Percentiles rank a stretch among this genome's conserved stretches.
These are phyloP conservation scores for Oryctes rhinoceros DNA, from an alignment of 1,140 invertebrate species.

Conservation along the genomic window DNA sequence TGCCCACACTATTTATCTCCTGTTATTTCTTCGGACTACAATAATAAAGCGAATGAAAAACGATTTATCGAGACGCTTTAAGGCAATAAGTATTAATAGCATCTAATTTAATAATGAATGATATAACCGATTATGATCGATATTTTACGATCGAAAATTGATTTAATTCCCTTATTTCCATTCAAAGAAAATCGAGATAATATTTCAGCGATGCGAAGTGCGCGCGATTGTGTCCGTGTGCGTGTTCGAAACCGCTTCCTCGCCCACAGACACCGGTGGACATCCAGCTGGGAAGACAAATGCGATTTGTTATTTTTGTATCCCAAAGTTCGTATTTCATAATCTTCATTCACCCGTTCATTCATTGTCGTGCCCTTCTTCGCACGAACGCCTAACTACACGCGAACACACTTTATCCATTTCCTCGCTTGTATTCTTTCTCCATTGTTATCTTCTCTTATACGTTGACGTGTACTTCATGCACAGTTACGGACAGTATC, in stretches of 20 bases:
- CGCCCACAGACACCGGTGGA: slow-evolving; percentile 35
- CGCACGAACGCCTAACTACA: slow-evolving; percentile 38
- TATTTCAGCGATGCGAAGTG: slow-evolving; percentile 30
- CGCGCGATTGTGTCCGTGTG: slow-evolving; percentile 25
- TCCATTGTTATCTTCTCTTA: slow-evolving; percentile 25
- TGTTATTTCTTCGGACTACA: neutral
- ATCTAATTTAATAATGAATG: slow-evolving; percentile 13
- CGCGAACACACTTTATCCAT: slow-evolving; percentile 37
- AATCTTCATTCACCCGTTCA: slow-evolving; percentile 38
- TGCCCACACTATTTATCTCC: neutral
- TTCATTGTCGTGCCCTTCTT: slow-evolving; percentile 38
- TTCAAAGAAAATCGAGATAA: slow-evolving; percentile 16
- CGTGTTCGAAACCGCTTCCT: slow-evolving; percentile 34
- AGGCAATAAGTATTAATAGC: slow-evolving; percentile 4
- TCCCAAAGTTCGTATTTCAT: slow-evolving; percentile 41
- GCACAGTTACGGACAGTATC: slow-evolving; percentile 19
- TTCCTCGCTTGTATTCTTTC: slow-evolving; percentile 30
- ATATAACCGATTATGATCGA: neutral
- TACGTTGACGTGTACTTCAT: slow-evolving; percentile 29
- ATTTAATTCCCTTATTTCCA: slow-evolving; percentile 37
- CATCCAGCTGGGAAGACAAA: slow-evolving; percentile 40
- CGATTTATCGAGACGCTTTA: neutral
- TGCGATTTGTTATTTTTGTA: slow-evolving; percentile 41
- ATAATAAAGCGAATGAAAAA: neutral
- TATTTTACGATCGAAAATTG: slow-evolving; percentile 34